These are phyloP conservation scores for Schmidtea mediterranea DNA, from an alignment of 1,140 invertebrate species.

Conservation along the genomic window DNA sequence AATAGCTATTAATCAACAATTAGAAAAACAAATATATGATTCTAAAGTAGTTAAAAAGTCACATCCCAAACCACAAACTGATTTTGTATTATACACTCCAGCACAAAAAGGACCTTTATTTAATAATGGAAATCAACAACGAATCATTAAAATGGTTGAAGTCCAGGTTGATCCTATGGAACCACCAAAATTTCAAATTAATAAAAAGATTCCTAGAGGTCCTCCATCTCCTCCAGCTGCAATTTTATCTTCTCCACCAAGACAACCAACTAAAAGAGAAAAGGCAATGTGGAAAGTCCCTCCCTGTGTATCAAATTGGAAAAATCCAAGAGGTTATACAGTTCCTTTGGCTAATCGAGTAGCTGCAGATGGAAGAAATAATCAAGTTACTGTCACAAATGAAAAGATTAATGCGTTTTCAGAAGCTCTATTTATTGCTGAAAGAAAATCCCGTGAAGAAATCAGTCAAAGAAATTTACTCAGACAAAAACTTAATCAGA, in stretches of 20 bases:
- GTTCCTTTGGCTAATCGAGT: constrained; percentile 90
- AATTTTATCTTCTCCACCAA: constrained; percentile 81
- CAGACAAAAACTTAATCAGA: constrained; percentile 79
- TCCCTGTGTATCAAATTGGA: constrained; percentile 97
- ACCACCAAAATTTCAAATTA: constrained; percentile 63
- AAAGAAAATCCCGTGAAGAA: constrained; percentile 77
- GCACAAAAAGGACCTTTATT: constrained; percentile 76
- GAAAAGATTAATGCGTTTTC: constrained; percentile 96
- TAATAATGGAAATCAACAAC: constrained; percentile 84
- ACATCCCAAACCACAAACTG: constrained; percentile 40
- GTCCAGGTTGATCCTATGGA: constrained; percentile 89
- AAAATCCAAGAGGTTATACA: constrained; percentile 92
- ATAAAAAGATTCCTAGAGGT: constrained; percentile 56
- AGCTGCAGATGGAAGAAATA: constrained; percentile 78
- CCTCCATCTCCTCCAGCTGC: constrained; percentile 88
- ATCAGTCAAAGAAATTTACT: constrained; percentile 80
- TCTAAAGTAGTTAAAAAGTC: no score
- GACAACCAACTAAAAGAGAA: constrained; percentile 76
- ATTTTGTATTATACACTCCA: constrained; percentile 81
- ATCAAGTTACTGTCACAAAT: constrained; percentile 93
- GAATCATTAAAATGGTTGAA: constrained; percentile 84
- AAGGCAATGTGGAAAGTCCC: constrained; percentile 99
- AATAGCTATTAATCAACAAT: no score
- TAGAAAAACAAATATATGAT: no score
- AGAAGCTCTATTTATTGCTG: constrained; percentile 85